These are phyloP conservation scores for Plebejus melissa DNA, from an alignment of 2,888 invertebrate species.

Conservation along the genomic window DNA sequence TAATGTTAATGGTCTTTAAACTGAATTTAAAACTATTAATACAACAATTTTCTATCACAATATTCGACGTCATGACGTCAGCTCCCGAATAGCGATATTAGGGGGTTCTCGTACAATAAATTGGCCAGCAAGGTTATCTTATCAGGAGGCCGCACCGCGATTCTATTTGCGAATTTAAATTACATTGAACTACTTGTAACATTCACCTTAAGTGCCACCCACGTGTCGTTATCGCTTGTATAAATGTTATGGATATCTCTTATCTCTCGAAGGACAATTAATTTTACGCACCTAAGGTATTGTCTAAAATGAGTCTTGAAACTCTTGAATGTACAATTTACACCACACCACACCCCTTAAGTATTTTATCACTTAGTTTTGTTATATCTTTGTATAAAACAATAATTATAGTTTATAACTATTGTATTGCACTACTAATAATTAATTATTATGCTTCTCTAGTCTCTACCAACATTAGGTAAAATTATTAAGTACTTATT, in stretches of 20 bases:
- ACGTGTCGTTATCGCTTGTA: conserved; percentile 19
- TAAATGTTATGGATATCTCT: conserved; percentile 9
- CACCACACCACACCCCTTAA: no score
- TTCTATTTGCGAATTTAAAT: conserved; percentile 33
- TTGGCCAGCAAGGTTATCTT: conserved; percentile 78
- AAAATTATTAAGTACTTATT: no score
- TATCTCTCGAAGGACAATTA: conserved; percentile 4
- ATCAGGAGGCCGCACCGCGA: conserved; percentile 54
- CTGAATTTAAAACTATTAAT: no score
- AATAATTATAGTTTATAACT: no score
- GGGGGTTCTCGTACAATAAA: conserved; percentile 56
- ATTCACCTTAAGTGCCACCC: conserved; percentile 28
- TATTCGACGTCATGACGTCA: conserved; percentile 29
- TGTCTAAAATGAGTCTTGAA: background rate
- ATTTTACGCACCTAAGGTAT: background rate
- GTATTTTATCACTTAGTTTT: no score
- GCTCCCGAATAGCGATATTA: conserved; percentile 53
- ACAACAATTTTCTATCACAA: background rate
- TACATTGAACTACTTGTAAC: conserved; percentile 30
- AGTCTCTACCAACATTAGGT: no score
- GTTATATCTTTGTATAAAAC: no score
- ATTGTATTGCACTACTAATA: no score
- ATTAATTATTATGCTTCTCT: no score
- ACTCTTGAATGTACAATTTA: background rate
- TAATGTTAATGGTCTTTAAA: no score